Evolutionary conservation across 2,888 invertebrate species (phyloP), one percentile per base, ranked within the genome.

Genomic region (Ctena decussata): DNA sequence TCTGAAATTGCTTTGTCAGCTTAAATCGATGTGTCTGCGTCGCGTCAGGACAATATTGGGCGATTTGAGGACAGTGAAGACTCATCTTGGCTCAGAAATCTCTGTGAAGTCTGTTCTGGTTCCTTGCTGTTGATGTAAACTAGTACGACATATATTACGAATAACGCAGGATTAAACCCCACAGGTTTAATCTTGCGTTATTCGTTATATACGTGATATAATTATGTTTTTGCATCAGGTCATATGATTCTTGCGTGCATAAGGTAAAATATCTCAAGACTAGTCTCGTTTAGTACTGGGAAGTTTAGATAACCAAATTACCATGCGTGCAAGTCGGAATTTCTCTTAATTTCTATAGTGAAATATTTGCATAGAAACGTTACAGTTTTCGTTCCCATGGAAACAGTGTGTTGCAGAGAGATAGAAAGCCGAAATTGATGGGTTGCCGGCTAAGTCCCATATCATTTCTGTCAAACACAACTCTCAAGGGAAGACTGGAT

Each of bases 1-100:
- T 41, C 41, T 41, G 41, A 60, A 60, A 65, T 30, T 30, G 65
- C 65, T 32, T 65, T 65, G 65, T 65, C 65, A 65, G 65, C 65
- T 30, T 30, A 30, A 65, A 65, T 65, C 21, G 30, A 65, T 65
- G 32, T 30, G 65, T 65, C 35, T 27, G 53, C 8, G 8, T 5
- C 8, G n/a, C n/a, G n/a, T n/a, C n/a, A n/a, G n/a, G n/a, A n/a
- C n/a, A n/a, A n/a, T n/a, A n/a, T n/a, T n/a, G n/a, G n/a, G n/a
- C n/a, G n/a, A n/a, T n/a, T n/a, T n/a, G n/a, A n/a, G n/a, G n/a
- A n/a, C n/a, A n/a, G n/a, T n/a, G n/a, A n/a, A n/a, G n/a, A n/a
- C n/a, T n/a, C n/a, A n/a, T n/a, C n/a, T n/a, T n/a, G n/a, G n/a
- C n/a, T n/a, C n/a, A n/a, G n/a, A n/a, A n/a, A n/a, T n/a, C n/a